A percentile compares a stretch with the other conserved stretches of the same genome.
Conservation (phyloP, 2,888 invertebrate genomes). For the Lordiphosa fenestrarum region DNA sequence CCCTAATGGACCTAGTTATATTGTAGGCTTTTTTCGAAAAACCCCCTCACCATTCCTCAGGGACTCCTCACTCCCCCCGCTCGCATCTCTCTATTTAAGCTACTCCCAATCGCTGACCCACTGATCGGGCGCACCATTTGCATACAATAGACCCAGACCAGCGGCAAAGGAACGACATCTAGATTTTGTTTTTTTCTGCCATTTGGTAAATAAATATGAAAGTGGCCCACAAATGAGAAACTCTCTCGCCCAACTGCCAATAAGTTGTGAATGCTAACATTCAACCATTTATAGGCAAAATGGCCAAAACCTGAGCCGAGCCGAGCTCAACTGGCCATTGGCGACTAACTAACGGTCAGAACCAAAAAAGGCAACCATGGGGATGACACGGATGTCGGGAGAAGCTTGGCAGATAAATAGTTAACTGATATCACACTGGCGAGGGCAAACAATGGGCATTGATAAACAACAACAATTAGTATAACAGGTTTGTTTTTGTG, state of each 20-base stretch:
- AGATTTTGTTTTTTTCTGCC: no score
- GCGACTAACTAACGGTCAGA: slow-evolving; percentile 36
- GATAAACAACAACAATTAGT: slow-evolving; percentile 17
- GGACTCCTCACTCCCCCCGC: no score
- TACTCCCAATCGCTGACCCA: neutral
- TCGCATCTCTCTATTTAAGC: neutral
- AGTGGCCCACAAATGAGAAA: slow-evolving; percentile 36
- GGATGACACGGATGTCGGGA: slow-evolving; percentile 4
- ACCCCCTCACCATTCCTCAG: no score
- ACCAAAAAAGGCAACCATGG: slow-evolving; percentile 24
- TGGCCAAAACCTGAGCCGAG: slow-evolving; percentile 41
- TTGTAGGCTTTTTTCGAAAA: no score
- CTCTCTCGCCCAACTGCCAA: slow-evolving; percentile 43
- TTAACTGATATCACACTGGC: no score
- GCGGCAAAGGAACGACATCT: slow-evolving; percentile 18
- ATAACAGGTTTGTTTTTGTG: slow-evolving; percentile 52
- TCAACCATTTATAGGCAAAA: slow-evolving; percentile 53
- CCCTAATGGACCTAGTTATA: no score
- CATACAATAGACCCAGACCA: slow-evolving; percentile 46
- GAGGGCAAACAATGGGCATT: slow-evolving; percentile 11
- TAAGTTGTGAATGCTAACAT: slow-evolving; percentile 52
- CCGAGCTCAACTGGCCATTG: slow-evolving; percentile 9
- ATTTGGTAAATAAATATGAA: slow-evolving; percentile 41
- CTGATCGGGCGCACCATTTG: slow-evolving; percentile 27
- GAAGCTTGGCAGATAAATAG: slow-evolving; percentile 12